These are phyloP conservation scores for Melanerpes aurifrons DNA, from an alignment of 2,113 vertebrate species.

Conservation along the genomic window DNA sequence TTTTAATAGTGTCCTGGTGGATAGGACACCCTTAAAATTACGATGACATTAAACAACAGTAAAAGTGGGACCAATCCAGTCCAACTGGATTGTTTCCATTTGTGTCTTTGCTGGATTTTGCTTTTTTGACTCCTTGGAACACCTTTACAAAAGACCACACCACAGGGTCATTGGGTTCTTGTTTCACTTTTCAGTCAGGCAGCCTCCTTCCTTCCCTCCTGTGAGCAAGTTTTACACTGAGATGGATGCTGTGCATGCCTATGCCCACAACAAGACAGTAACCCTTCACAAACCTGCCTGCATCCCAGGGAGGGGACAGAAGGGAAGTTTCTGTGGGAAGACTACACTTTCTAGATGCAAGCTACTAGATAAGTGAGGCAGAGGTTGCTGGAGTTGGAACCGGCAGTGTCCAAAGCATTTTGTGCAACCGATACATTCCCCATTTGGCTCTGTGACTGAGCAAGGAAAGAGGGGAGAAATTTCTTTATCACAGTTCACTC, in stretches of 20 bases:
- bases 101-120: conserved; percentile 41
- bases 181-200: neutral
- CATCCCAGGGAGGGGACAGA: neutral
- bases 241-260: neutral
- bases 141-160: neutral
- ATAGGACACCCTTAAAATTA: neutral
- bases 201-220: neutral
- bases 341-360: neutral
- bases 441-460: neutral
- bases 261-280: neutral
- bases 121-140: neutral
- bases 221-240: rapidly evolving
- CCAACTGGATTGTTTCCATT: neutral
- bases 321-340: neutral
- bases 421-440: neutral
- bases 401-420: neutral
- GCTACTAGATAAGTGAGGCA: neutral
- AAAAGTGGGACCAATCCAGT: neutral
- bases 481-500: neutral
- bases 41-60: neutral
- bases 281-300: neutral
- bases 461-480: neutral
- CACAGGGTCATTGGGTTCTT: neutral
- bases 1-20: neutral
- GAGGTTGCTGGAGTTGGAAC: neutral